A percentile compares a stretch with the other conserved stretches of the same genome.
These are phyloP conservation scores for Microtus ochrogaster DNA, from an alignment of 2,113 vertebrate genomes.

Conservation along the genomic window DNA sequence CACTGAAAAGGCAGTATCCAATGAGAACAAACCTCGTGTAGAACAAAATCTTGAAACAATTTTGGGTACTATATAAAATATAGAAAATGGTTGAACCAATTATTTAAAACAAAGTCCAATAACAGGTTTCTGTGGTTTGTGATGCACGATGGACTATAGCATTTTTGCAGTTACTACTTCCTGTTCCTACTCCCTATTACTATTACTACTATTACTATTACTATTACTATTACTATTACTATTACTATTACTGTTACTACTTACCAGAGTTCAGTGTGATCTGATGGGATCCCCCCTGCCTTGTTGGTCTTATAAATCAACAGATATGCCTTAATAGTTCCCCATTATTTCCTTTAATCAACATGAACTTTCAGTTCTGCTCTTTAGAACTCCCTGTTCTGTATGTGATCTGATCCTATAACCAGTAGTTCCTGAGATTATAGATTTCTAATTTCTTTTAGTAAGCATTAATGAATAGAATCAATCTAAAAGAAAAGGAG, in stretches of 20 bases:
- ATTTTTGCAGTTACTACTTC: not conserved
- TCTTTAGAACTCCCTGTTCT: not conserved
- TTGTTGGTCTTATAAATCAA: not conserved
- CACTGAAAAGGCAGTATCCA: not conserved
- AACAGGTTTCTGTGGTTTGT: not conserved
- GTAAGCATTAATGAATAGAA: not conserved
- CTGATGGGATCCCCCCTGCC: not conserved
- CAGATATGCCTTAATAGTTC: not conserved
- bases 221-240: not conserved
- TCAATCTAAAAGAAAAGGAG: not conserved
- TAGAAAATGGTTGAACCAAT: not conserved
- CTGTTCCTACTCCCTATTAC: not conserved
- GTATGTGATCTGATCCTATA: not conserved
- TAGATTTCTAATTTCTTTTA: not conserved
- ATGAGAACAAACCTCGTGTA: not conserved
- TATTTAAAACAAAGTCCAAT: not conserved
- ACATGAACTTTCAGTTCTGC: not conserved
- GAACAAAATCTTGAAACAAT: not conserved
- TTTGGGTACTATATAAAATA: not conserved
- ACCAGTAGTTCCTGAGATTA: not conserved
- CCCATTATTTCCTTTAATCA: not conserved
- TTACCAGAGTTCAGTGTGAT: not conserved
- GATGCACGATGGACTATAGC: not conserved
- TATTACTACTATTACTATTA: no score
- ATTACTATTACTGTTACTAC: not conserved